Base-by-base conservation (phyloP, 2,888 invertebrate genomes). In the Cerastis rubricosa region DNA sequence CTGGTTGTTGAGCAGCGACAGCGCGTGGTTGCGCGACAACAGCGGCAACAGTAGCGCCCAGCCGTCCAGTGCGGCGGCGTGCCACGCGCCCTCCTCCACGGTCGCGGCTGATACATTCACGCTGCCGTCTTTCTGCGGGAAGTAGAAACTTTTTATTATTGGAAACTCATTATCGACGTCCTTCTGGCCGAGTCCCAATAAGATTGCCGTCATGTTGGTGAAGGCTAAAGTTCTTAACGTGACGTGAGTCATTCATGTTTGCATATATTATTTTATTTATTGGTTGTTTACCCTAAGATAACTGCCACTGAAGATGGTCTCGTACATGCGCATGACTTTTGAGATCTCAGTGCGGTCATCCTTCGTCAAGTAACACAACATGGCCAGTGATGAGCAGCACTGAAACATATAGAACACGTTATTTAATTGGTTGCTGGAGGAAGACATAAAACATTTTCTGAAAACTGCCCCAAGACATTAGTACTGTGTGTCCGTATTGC, bases 31-130 rank as follows among this genome's bases (percentile, higher is more conserved):
- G 0, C 98, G 96, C 14, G 98, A 97, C 92, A 99, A 97, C 63
- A 99, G 97, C n/a, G 99, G 98, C 67, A 99, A 95, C 73, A 99
- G 97, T 76, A 99, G 97, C 84, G 98, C 98, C 99, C 99, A 99
- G 6, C 99, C 98, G 84, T 98, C 98, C 75, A 99, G 96, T 35
- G 99, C 99, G 57, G 98, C 98, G 74, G 98, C 98, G 94, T 99
- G 99, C 85, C 99, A 95, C 7, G 78, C 82, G 78, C 97, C 96
- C 69, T 98, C 98, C 66, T 97, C 96, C 81, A 98, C 98, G 25
- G 97, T 97, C 49, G 97, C 96, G 40, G 98, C 97, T 0, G 95
- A 94, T 83, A 95, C 95, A 80, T 96, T 96, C 80, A 96, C 96
- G 70, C 92, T 97, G 85, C 98, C 98, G 92, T 99, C 98, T 59